Base-by-base conservation (phyloP, 2,113 vertebrate species). In the Bombycilla garrulus region DNA sequence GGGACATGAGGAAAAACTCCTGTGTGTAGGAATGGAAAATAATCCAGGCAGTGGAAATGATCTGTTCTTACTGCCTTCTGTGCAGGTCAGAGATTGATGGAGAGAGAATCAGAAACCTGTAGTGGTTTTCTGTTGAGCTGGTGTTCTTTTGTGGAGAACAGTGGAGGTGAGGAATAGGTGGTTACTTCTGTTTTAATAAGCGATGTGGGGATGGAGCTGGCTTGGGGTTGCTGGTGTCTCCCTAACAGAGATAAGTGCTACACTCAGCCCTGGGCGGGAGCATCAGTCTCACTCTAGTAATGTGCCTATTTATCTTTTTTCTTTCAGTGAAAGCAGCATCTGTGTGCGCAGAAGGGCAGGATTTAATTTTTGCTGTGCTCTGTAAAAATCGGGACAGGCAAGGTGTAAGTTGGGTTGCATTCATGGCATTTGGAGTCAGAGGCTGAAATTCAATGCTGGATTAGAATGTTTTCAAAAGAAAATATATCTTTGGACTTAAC, bases 11-110 rank as follows among this genome's bases (percentile, higher is more conserved):
- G 26, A 45, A 58, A 36, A 78, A 29, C 36, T 58, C 28, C n/a
- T 54, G 33, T 8, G 12, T 90, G 3, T 1, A 23, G 44, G 48
- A 76, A 65, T 8, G 33, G 35, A 58, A 86, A 62, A 33, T 25
- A 65, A 72, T 62, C 38, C 38, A 58, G 47, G 51, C 64, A 51
- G 6, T 0, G 0, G 82, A 62, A 86, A 16, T 2, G 0, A 35
- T 50, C 50, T 92, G 38, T 77, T 86, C 54, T 38, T 53, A 9
- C 35, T 66, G 33, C 40, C 35, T 77, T 72, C 77, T 85, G 21
- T 50, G 25, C 5, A 45, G 45, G 42, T 60, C 72, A 60, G 54
- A 74, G 72, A 47, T 5, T 12, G 60, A 31, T 51, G 4, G 14
- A 64, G 54, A 57, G 36, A 67, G 21, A 65, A 44, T 54, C n/a